Evolutionary conservation across 2,113 vertebrate genomes (phyloP), one percentile per base, ranked within the genome.

Genomic region (Athene noctua): DNA sequence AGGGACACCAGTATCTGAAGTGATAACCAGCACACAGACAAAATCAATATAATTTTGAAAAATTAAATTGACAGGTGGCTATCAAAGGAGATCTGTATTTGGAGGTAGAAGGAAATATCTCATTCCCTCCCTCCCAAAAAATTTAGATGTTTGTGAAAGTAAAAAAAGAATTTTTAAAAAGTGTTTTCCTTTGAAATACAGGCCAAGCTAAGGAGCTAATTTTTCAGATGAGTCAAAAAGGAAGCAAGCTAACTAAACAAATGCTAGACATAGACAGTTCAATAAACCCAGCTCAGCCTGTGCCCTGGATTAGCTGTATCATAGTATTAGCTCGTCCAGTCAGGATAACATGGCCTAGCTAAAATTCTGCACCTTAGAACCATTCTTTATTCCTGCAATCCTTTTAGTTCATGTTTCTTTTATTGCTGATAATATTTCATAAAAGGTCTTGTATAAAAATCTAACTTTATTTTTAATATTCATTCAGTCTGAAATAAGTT

Each of bases 21-120:
- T 32, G 93, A 79, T 95, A 96, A 97, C 20, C 40, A 40, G 67
- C 67, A 92, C 61, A 80, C 29, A 94, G 82, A 93, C 61, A 94
- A 97, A 98, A 95, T 97, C 93, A 94, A 70, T 92, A 93, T 42
- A 1, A 63, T 92, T 96, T 86, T 83, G 58, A 94, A 92, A 97
- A 88, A 96, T 77, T 83, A 96, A 97, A 40, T 30, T 79, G 82
- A 96, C 75, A 77, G 54, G 42, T 86, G 80, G 63, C 47, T 93
- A 95, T 77, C 44, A 73, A 91, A 92, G 54, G 42, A 80, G 75
- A 11, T 91, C 67, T 84, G 51, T 61, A 77, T 84, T 75, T 94
- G 58, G 21, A 89, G 2, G 15, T 9, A 73, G 63, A 81, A 91
- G 44, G 68, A 72, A 59, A 77, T n/a, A 65, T 54, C 10, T 94